Percentiles rank a stretch among this genome's conserved stretches.
phyloP scores from a whole-genome alignment of 1,140 invertebrate species.

The Musca domestica region DNA sequence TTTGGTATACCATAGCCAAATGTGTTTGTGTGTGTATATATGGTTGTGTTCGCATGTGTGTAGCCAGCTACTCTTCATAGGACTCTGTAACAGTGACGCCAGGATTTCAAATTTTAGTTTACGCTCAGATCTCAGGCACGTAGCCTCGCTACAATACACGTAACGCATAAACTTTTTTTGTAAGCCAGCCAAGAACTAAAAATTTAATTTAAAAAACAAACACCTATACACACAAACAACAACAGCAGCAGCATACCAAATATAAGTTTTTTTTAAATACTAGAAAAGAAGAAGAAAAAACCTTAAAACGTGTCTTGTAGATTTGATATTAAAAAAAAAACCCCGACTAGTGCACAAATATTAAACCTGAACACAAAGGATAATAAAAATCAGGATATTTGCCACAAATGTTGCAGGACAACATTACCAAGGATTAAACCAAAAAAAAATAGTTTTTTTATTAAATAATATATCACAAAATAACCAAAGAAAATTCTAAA shows the following conservation, averaged over 20 bases:
- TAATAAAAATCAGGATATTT: constrained; percentile 20
- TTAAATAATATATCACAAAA: too few relatives aligned
- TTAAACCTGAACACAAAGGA: constrained; percentile 31
- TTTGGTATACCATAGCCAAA: too few relatives aligned
- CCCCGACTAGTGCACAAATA: too few relatives aligned
- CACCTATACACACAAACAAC: too few relatives aligned
- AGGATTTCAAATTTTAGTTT: constrained; percentile 24
- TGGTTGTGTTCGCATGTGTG: too few relatives aligned
- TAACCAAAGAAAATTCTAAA: constrained; percentile 6
- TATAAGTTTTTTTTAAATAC: too few relatives aligned
- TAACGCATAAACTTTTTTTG: constrained; percentile 1
- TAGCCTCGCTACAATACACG: constrained; percentile 15
- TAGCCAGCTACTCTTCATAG: neutral
- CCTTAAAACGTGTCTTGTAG: neutral
- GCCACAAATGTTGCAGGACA: constrained; percentile 41
- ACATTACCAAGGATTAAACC: constrained; percentile 25
- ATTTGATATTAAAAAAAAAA: neutral
- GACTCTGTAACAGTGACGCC: neutral
- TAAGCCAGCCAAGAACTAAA: too few relatives aligned
- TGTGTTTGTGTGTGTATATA: too few relatives aligned
- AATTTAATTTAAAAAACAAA: too few relatives aligned
- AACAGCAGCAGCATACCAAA: too few relatives aligned
- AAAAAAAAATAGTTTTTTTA: constrained; percentile 8
- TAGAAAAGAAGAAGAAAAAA: too few relatives aligned
- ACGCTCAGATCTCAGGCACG: constrained; percentile 26